A percentile compares a stretch with the other conserved stretches of the same genome.
These are phyloP conservation scores for Synodontis membranacea DNA, from an alignment of 2,113 vertebrate genomes.

Conservation along the genomic window DNA sequence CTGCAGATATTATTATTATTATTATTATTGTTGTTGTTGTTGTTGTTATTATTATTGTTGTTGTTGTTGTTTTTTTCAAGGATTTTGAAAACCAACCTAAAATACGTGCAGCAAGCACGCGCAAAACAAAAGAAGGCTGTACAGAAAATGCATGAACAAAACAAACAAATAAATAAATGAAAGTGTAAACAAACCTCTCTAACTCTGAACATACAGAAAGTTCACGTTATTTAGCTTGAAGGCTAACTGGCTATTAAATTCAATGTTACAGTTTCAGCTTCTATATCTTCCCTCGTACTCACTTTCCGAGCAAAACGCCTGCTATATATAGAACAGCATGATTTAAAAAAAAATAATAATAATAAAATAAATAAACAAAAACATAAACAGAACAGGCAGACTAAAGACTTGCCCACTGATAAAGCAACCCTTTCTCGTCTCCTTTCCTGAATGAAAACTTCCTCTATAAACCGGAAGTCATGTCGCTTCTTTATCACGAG, in stretches of 20 bases:
- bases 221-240: not conserved
- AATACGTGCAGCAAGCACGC: not conserved
- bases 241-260: constrained; percentile 14
- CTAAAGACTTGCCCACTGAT: not conserved
- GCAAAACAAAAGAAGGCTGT: not conserved
- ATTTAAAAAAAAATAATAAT: not conserved
- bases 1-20: not conserved
- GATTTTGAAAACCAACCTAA: not conserved
- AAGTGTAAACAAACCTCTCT: not conserved
- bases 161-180: not conserved
- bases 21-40: not conserved
- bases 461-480: constrained; percentile 36
- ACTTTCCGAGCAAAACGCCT: constrained; percentile 17
- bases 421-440: not conserved
- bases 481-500: not conserved
- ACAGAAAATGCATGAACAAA: not conserved
- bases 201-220: not conserved
- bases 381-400: not conserved
- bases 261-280: not conserved
- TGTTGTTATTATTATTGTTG: not conserved
- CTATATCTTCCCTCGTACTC: not conserved
- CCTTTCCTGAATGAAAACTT: constrained; percentile 44
- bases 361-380: not conserved
- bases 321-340: constrained; percentile 16
- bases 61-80: no score